phyloP scores from a whole-genome alignment of 2,797 vertebrate genomes.

The Bovichtus diacanthus region DNA sequence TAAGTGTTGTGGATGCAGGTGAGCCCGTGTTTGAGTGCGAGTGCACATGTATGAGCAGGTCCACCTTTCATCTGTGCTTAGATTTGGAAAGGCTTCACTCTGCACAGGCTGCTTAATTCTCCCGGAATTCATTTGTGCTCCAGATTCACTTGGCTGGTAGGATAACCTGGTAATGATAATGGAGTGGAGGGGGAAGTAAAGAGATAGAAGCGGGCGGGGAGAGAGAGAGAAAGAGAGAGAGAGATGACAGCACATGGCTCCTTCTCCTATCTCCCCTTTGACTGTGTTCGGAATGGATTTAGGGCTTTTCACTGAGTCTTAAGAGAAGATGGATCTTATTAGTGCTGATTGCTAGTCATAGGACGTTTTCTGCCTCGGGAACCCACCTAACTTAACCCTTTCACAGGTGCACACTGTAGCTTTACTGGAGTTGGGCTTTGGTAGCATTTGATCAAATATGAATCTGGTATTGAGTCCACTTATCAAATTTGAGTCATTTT shows the following conservation, averaged over 20 bases:
- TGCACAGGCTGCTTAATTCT: constrained; percentile 94
- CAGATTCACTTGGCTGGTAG: constrained; percentile 92
- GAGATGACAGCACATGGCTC: constrained; percentile 80
- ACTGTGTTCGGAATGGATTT: constrained; percentile 94
- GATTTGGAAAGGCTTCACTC: constrained; percentile 95
- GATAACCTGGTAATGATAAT: constrained; percentile 96
- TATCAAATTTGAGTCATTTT: neutral
- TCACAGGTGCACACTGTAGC: constrained; percentile 31
- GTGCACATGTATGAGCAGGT: constrained; percentile 24
- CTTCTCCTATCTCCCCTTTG: constrained; percentile 89
- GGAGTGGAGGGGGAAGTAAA: constrained; percentile 77
- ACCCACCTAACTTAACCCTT: constrained; percentile 87
- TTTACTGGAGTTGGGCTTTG: neutral
- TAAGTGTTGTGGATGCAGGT: constrained; percentile 31
- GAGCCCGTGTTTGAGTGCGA: constrained; percentile 47
- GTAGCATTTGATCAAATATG: constrained; percentile 30
- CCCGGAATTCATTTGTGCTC: constrained; percentile 97
- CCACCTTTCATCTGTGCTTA: constrained; percentile 93
- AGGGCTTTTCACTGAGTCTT: constrained; percentile 93
- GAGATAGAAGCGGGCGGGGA: constrained; percentile 25
- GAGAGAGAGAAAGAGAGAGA: constrained; percentile 17
- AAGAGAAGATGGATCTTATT: constrained; percentile 95
- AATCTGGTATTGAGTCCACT: constrained; percentile 27
- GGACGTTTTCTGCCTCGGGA: constrained; percentile 85
- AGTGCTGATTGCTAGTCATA: constrained; percentile 92